phyloP scores from a whole-genome alignment of 1,140 invertebrate genomes.

The Polypedilum pembai region DNA sequence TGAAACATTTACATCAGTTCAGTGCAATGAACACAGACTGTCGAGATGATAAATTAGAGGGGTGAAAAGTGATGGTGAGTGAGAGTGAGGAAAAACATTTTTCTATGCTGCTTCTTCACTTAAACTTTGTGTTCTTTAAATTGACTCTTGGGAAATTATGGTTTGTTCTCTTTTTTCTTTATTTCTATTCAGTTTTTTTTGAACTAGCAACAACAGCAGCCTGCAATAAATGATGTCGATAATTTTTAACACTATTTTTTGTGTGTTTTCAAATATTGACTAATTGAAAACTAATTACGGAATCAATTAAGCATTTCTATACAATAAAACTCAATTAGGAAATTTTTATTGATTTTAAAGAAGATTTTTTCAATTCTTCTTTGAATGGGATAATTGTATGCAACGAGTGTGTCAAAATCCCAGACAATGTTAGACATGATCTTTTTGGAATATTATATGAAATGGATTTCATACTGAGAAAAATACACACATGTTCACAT shows the following conservation, averaged over 20 bases:
- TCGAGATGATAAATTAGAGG: conserved; percentile 23
- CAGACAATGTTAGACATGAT: too few relatives aligned
- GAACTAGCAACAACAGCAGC: neutral
- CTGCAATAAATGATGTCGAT: neutral
- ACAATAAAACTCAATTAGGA: too few relatives aligned
- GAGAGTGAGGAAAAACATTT: neutral
- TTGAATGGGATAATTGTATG: too few relatives aligned
- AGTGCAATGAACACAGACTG: conserved; percentile 1
- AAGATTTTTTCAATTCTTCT: too few relatives aligned
- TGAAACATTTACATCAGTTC: conserved; percentile 6
- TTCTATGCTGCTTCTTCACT: neutral
- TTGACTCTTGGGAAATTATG: conserved; percentile 24
- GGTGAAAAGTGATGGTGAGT: neutral
- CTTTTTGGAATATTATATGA: too few relatives aligned
- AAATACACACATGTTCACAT: too few relatives aligned
- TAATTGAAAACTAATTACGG: conserved; percentile 25
- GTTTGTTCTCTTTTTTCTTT: conserved; percentile 1
- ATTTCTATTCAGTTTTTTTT: neutral
- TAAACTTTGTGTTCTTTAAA: conserved; percentile 17
- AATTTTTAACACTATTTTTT: too few relatives aligned
- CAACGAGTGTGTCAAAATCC: too few relatives aligned
- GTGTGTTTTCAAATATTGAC: neutral
- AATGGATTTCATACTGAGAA: too few relatives aligned
- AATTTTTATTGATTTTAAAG: too few relatives aligned
- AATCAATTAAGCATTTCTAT: conserved; percentile 1